Evolutionary conservation across 2,888 invertebrate genomes (phyloP), one percentile per base, ranked within the genome.

Genomic region (Temnothorax ravouxi): DNA sequence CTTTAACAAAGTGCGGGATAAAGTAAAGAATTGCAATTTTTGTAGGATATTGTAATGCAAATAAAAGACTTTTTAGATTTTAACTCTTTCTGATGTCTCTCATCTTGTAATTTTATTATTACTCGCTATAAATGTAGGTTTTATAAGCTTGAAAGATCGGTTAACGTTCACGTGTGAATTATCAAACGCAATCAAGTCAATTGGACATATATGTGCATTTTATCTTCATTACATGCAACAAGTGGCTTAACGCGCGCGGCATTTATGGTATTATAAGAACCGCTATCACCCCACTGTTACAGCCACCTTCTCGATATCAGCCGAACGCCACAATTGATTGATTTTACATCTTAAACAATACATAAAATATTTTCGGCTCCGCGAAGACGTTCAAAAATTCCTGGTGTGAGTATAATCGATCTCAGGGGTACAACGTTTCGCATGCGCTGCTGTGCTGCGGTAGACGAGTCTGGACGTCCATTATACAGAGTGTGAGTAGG

Each of bases 401-500:
- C 56, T 75, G 44, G 54, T 25, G 74, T 66, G 56, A 76, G 44
- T 62, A 21, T 47, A 71, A 59, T 75, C 75, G 38, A 56, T 69
- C 29, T 47, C 41, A 54, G 4, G 59, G 41, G 62, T 82, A 82
- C 71, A 80, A 84, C 44, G 47, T 56, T 82, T 76, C 6, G 29
- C 84, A 84, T 84, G 82, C 84, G 72, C 82, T 82, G 84, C 54
- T 80, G 80, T 71, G 80, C 71, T 61, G 79, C 72, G 56, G 72
- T 47, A 80, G 72, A 80, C 72, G 71, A 71, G 59, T 72, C 79
- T 83, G 69, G 62, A 83, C 64, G 54, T 80, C 71, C 79, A 79
- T 79, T 59, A 47, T 38, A 79, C 3, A 79, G 29, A 77, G 61
- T 41, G 81, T 47, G 77, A 83, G 52, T 69, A 38, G 34, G 2